Evolutionary conservation across 2,888 invertebrate genomes (phyloP).

Genomic region (Endomychus coccineus): DNA sequence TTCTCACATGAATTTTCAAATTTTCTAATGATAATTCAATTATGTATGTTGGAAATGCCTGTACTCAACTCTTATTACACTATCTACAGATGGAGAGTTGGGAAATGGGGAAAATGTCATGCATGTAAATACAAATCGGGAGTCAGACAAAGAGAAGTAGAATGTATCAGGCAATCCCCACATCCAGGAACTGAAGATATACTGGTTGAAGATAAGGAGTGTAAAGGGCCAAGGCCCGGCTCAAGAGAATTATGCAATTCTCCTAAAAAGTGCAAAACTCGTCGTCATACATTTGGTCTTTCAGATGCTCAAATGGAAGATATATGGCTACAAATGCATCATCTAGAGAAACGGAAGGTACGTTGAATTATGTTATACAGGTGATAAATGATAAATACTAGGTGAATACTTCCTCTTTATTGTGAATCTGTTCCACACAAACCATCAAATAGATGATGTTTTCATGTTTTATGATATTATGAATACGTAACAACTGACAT

Average conservation of each 20-base stretch:
- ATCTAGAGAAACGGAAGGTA: neutral
- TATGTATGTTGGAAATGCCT: too few species aligned
- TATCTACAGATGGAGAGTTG: conserved; percentile 56
- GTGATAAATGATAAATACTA: too few species aligned
- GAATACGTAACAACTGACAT: too few species aligned
- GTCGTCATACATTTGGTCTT: conserved; percentile 26
- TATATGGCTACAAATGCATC: conserved; percentile 34
- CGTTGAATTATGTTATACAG: too few species aligned
- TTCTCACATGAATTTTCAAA: too few species aligned
- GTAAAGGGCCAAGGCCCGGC: conserved; percentile 33
- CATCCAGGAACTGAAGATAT: conserved; percentile 44
- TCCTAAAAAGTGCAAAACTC: conserved; percentile 32
- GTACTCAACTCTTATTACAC: too few species aligned
- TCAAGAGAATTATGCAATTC: conserved; percentile 40
- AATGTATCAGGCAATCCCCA: conserved; percentile 45
- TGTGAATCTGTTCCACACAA: neutral
- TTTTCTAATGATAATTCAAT: too few species aligned
- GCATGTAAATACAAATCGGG: conserved; percentile 48
- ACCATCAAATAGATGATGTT: too few species aligned
- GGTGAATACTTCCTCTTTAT: neutral
- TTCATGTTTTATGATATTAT: too few species aligned
- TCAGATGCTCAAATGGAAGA: conserved; percentile 31
- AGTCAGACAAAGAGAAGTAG: conserved; percentile 42
- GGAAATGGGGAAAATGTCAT: conserved; percentile 57
- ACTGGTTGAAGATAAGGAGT: conserved; percentile 38